Conservation (phyloP, 2,797 vertebrate species). For the Acestrorhynchus altus region DNA sequence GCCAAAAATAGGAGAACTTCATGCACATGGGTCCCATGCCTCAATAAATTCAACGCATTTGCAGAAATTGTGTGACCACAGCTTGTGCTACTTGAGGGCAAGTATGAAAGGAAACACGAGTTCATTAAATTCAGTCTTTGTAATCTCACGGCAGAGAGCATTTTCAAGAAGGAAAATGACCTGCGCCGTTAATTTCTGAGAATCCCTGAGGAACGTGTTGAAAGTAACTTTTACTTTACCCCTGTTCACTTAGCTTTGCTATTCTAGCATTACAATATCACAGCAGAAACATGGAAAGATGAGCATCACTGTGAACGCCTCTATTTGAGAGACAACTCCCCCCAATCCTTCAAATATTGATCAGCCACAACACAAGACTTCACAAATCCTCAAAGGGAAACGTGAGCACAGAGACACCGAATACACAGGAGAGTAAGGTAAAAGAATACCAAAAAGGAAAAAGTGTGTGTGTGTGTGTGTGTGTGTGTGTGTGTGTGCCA, state of each 20-base stretch:
- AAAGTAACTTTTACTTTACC: background rate
- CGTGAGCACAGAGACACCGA: too few species aligned
- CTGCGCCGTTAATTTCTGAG: conserved; percentile 6
- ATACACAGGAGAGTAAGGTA: too few species aligned
- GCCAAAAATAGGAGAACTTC: conserved; percentile 44
- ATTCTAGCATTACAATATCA: background rate
- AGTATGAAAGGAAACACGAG: conserved; percentile 39
- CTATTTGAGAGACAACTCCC: too few species aligned
- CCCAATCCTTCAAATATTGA: too few species aligned
- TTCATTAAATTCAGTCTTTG: conserved; percentile 24
- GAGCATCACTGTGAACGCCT: background rate
- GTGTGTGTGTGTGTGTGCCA: too few species aligned
- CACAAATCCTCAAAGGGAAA: too few species aligned
- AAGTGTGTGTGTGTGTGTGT: too few species aligned
- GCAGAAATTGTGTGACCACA: conserved; percentile 47
- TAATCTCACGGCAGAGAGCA: conserved; percentile 16
- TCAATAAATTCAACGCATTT: conserved; percentile 60
- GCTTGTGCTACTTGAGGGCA: conserved; percentile 55
- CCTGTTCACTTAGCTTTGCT: background rate
- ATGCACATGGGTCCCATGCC: conserved; percentile 49
- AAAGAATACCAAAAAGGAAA: too few species aligned
- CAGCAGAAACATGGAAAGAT: background rate
- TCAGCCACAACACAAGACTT: too few species aligned
- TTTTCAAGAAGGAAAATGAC: background rate
- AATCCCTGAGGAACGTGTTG: conserved; percentile 11